phyloP scores from a whole-genome alignment of 1,140 invertebrate genomes.

The Araneus ventricosus region DNA sequence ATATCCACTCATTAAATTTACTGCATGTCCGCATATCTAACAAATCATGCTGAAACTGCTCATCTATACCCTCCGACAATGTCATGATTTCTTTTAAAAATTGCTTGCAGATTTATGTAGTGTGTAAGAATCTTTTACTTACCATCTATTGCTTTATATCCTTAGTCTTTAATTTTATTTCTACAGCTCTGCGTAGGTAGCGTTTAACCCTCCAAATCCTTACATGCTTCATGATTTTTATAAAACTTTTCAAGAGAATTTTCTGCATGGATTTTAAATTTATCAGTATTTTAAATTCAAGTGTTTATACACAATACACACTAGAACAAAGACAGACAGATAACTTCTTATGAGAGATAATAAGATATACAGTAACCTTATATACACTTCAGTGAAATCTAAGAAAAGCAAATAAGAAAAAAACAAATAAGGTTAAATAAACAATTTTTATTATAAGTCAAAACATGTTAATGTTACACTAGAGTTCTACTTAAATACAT shows the following conservation, averaged over 20 bases:
- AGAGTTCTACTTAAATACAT: background rate
- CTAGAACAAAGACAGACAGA: too few relatives aligned
- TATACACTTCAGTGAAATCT: too few relatives aligned
- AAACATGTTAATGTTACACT: background rate
- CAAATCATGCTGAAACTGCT: slow-evolving; percentile 77
- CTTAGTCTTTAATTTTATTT: background rate
- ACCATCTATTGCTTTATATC: too few relatives aligned
- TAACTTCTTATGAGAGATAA: background rate
- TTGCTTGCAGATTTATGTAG: slow-evolving; percentile 75
- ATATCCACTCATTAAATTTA: slow-evolving; percentile 76
- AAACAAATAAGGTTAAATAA: background rate
- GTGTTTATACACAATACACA: background rate
- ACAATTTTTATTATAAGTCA: background rate
- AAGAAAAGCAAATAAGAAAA: background rate
- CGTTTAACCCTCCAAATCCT: background rate
- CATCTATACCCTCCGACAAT: slow-evolving; percentile 74
- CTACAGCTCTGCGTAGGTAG: background rate
- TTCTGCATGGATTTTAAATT: background rate
- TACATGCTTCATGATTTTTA: slow-evolving; percentile 25
- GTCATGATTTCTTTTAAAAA: slow-evolving; percentile 73
- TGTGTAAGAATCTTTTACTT: slow-evolving; percentile 73
- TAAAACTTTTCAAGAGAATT: slow-evolving; percentile 40
- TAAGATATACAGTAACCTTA: background rate
- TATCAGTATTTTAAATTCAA: background rate
- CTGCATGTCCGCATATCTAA: slow-evolving; percentile 73